Evolutionary conservation across 2,888 invertebrate species (phyloP), one percentile per base, ranked within the genome.

Genomic region (Malachius bipustulatus): DNA sequence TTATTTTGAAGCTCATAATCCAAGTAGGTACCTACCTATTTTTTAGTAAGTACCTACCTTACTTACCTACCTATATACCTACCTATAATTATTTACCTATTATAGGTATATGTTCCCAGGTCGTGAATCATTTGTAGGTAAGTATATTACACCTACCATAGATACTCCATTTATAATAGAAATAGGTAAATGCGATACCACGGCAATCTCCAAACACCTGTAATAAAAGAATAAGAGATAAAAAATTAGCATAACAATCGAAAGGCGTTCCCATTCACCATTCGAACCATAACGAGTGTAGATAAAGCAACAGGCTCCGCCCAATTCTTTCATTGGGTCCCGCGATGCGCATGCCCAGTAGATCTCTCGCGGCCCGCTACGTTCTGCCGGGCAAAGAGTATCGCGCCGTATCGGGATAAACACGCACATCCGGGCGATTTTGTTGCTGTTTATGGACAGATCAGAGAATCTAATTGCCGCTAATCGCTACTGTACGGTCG

Each of bases 241-340:
- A 60, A 62, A 60, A 60, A 62, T 61, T 60, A 60, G 57, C 61
- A 61, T 60, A 48, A 62, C 60, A 62, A 62, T 56, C 45, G 52
- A 46, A 39, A 53, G 62, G 62, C 59, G 62, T 43, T 44, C 52
- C 52, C 49, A 47, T 51, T 50, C 51, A 48, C 51, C 50, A 54
- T 59, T 53, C 55, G 55, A 53, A 57, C 52, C 59, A 56, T 57
- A 60, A 60, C 57, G 56, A 54, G 51, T 48, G 47, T 47, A 54
- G 54, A 60, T 59, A 61, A 60, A 54, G 51, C 48, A 35, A 37
- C 34, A 47, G 34, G 50, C 56, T 44, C 57, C 60, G 49, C 60
- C 60, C 48, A 35, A 38, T 32, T 28, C 37, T 41, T 42, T 49
- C 41, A 60, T 60, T 62, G 62, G 62, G 47, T 43, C 48, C 37